Conservation (phyloP, 2,797 vertebrate genomes). For the Falco cherrug region DNA sequence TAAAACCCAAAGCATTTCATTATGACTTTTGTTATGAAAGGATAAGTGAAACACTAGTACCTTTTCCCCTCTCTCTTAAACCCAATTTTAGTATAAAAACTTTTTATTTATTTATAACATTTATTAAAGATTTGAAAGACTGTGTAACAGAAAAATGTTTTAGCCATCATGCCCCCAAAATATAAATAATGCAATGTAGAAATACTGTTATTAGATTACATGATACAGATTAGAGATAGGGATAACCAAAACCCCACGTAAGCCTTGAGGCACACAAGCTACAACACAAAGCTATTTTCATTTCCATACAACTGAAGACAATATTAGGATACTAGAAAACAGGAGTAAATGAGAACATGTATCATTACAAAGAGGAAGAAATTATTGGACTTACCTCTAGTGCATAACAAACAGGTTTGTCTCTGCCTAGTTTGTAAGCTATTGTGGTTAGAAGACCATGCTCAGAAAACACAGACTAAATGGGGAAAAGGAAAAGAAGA, state of each 20-base stretch:
- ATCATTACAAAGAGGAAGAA: background rate
- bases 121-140: background rate
- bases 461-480: conserved; percentile 94
- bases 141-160: background rate
- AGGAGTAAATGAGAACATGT: background rate
- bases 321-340: background rate
- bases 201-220: background rate
- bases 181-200: background rate
- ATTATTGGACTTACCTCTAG: conserved; percentile 85
- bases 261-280: background rate
- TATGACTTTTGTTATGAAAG: background rate
- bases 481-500: conserved; percentile 10
- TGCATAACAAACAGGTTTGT: conserved; percentile 92
- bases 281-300: background rate
- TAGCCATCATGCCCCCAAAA: background rate
- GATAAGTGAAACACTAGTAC: background rate
- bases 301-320: background rate
- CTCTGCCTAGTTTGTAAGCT: conserved; percentile 95
- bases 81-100: background rate
- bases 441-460: conserved; percentile 96
- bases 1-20: background rate
- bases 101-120: background rate
- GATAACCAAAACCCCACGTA: conserved; percentile 1
- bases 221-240: background rate
- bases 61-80: accelerated